phyloP scores from a whole-genome alignment of 2,888 invertebrate species.

The Sthenelais limicola region DNA sequence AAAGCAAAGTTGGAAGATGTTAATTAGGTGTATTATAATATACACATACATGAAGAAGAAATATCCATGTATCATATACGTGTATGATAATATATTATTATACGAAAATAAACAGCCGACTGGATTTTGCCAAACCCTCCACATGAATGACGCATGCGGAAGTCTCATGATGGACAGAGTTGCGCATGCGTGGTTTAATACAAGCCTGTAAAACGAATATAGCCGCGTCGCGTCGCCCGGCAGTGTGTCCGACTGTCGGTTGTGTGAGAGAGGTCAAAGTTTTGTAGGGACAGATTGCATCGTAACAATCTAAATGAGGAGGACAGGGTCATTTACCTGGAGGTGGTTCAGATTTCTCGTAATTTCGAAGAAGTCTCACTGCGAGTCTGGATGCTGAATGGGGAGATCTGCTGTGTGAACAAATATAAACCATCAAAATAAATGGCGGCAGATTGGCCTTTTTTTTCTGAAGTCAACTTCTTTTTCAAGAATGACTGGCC shows the following conservation, averaged over 20 bases:
- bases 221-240: neutral
- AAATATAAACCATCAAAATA: no score
- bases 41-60: no score
- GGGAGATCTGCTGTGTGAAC: conserved; percentile 28
- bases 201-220: neutral
- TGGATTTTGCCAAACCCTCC: conserved; percentile 29
- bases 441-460: no score
- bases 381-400: conserved; percentile 34
- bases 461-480: no score
- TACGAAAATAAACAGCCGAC: no score
- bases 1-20: no score
- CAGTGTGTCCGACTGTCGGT: neutral
- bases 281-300: conserved; percentile 5
- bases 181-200: conserved; percentile 34
- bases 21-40: no score
- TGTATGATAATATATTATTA: no score
- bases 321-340: conserved; percentile 22
- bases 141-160: conserved; percentile 25
- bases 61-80: no score
- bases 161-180: conserved; percentile 28
- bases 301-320: neutral
- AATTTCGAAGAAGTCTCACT: conserved; percentile 37
- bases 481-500: no score
- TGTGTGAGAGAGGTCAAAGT: neutral
- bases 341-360: conserved; percentile 41